Evolutionary conservation across 2,113 vertebrate species (phyloP).

Genomic region (Thalassoma bifasciatum): DNA sequence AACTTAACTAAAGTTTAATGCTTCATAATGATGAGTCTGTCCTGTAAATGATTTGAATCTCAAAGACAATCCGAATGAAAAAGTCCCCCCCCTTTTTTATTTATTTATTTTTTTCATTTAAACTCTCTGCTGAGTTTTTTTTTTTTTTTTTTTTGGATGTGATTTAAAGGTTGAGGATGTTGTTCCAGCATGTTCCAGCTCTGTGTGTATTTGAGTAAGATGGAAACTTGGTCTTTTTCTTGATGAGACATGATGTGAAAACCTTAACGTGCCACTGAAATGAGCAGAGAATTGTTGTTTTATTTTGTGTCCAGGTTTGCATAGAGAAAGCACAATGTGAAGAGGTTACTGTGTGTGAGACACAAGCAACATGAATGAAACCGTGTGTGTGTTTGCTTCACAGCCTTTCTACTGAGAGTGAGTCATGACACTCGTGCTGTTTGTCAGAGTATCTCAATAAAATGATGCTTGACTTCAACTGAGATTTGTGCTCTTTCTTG

Average conservation of each 20-base stretch:
- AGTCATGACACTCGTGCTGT: conserved; percentile 25
- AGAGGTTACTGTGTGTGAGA: conserved; percentile 24
- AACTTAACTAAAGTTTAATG: background rate
- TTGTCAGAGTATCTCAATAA: conserved; percentile 61
- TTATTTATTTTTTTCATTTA: no score
- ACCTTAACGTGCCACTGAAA: background rate
- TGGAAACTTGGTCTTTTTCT: background rate
- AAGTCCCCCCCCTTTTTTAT: background rate
- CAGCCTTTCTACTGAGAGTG: conserved; percentile 21
- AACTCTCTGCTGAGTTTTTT: background rate
- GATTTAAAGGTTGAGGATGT: conserved; percentile 1
- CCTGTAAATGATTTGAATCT: background rate
- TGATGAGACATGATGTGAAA: background rate
- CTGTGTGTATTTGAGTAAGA: background rate
- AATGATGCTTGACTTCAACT: conserved; percentile 46
- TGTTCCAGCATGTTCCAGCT: no score
- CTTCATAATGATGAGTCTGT: background rate
- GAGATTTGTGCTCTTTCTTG: background rate
- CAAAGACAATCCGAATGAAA: no score
- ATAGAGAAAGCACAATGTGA: conserved; percentile 44
- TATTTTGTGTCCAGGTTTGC: background rate
- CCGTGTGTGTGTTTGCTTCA: conserved; percentile 8
- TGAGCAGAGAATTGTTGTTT: conserved; percentile 8
- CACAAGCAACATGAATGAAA: background rate
- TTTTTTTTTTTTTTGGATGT: conserved; percentile 1